These are phyloP conservation scores for Sycophila sp. DNA, from an alignment of 1,140 invertebrate species.

Conservation along the genomic window DNA sequence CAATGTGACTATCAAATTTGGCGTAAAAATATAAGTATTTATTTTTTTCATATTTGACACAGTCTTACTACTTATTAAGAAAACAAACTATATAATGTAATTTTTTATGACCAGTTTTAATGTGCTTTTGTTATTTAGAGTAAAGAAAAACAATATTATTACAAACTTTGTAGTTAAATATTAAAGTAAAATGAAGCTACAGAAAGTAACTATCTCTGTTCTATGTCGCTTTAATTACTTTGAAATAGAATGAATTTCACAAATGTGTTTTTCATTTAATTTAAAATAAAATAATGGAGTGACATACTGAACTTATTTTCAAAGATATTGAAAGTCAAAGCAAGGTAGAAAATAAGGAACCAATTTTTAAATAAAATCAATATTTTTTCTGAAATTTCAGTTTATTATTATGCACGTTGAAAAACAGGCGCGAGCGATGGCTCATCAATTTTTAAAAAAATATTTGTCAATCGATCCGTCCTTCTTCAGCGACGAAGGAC, in stretches of 20 bases:
- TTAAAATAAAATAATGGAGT: not conserved
- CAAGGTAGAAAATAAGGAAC: not conserved
- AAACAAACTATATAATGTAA: not conserved
- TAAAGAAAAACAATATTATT: not conserved
- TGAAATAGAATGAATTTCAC: not conserved
- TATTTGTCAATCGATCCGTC: conserved; percentile 3
- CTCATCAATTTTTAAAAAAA: conserved; percentile 22
- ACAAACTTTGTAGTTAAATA: not conserved
- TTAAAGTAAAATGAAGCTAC: not conserved
- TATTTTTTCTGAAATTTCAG: conserved; percentile 14
- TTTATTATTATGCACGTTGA: conserved; percentile 36
- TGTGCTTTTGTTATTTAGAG: not conserved
- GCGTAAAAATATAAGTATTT: conserved; percentile 14
- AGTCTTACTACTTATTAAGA: conserved; percentile 21
- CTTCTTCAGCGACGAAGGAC: conserved; percentile 1
- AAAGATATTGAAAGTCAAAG: not conserved
- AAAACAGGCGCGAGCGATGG: conserved; percentile 28
- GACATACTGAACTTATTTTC: not conserved
- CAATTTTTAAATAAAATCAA: not conserved
- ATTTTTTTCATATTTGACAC: conserved; percentile 23
- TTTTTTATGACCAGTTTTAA: not conserved
- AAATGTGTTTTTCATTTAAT: not conserved
- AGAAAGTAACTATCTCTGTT: too few species aligned
- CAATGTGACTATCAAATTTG: conserved; percentile 14
- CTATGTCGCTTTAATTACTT: not conserved